These are phyloP conservation scores for Falco naumanni DNA, from an alignment of 2,797 vertebrate genomes.

Conservation along the genomic window DNA sequence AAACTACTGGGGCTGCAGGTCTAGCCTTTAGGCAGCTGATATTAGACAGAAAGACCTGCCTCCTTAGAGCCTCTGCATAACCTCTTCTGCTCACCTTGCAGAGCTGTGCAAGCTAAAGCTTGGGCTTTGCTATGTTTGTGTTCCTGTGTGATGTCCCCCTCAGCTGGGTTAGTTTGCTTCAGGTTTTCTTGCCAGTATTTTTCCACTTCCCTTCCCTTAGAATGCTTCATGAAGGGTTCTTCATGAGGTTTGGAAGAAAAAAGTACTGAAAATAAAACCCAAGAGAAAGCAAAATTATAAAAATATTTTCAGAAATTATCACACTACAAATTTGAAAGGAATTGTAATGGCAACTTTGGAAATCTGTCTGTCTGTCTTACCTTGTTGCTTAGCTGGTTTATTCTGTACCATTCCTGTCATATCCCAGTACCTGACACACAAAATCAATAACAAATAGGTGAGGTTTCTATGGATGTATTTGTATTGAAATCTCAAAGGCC, in stretches of 20 bases:
- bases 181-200: not conserved
- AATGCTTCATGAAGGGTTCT: not conserved
- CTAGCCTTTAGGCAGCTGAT: not conserved
- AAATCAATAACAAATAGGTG: conserved; percentile 4
- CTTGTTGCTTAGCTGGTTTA: not conserved
- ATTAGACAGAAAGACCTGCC: not conserved
- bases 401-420: not conserved
- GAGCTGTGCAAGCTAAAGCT: not conserved
- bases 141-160: not conserved
- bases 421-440: not conserved
- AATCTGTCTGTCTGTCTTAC: not conserved
- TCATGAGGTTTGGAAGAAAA: not conserved
- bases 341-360: not conserved
- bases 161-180: not conserved
- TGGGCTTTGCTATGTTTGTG: not conserved
- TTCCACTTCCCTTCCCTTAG: not conserved
- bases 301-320: not conserved
- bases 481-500: conserved; percentile 16
- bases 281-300: not conserved
- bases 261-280: not conserved
- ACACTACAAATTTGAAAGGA: not conserved
- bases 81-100: not conserved
- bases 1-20: not conserved
- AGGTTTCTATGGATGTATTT: not conserved
- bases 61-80: not conserved